Conservation (phyloP, 2,113 vertebrate genomes). For the Ammodytes marinus region DNA sequence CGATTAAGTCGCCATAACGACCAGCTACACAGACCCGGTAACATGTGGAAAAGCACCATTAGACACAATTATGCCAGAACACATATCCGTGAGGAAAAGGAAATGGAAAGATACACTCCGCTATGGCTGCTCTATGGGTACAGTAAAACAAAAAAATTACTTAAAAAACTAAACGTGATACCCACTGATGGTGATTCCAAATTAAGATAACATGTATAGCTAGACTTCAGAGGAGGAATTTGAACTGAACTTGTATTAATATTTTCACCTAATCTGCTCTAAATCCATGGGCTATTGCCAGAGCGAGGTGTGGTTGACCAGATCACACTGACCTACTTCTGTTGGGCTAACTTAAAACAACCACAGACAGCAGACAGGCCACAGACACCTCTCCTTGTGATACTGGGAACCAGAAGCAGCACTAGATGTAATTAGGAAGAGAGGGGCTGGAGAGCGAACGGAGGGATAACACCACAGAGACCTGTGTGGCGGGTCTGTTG, state of each 20-base stretch:
- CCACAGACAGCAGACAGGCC: slow-evolving; percentile 20
- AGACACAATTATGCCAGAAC: background rate
- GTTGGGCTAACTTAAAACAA: slow-evolving; percentile 36
- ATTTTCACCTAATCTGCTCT: slow-evolving; percentile 57
- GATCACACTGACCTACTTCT: slow-evolving; percentile 68
- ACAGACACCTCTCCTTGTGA: slow-evolving; percentile 52
- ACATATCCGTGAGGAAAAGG: background rate
- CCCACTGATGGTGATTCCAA: background rate
- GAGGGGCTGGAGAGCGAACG: slow-evolving; percentile 11
- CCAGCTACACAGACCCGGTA: too few relatives aligned
- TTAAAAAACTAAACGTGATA: background rate
- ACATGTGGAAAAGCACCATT: too few relatives aligned
- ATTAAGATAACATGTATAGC: background rate
- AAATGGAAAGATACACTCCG: background rate
- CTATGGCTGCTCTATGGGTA: background rate
- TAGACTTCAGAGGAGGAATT: slow-evolving; percentile 9
- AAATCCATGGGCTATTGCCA: slow-evolving; percentile 57
- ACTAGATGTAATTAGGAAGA: slow-evolving; percentile 71
- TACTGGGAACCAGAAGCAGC: slow-evolving; percentile 65
- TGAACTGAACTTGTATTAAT: slow-evolving; percentile 47
- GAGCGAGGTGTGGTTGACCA: slow-evolving; percentile 49
- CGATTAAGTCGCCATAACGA: too few relatives aligned
- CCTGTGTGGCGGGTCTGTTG: background rate
- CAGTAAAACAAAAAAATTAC: background rate
- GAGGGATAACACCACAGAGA: background rate